A percentile compares a stretch with the other conserved stretches of the same genome.
Evolutionary conservation across 2,888 invertebrate genomes (phyloP).

Genomic region (Yponomeuta plumbellus): DNA sequence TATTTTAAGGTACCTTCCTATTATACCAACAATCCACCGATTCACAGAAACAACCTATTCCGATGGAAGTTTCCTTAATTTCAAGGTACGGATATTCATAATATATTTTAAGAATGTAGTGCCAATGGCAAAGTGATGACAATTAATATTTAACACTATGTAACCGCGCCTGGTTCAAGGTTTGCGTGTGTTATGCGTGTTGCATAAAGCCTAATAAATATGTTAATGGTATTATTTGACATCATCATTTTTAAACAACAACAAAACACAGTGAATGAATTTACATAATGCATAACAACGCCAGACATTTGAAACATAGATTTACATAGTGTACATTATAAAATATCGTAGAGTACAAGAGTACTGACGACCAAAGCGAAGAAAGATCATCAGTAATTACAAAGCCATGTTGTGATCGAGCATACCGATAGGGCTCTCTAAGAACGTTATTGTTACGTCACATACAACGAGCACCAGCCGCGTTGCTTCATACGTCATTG

Average conservation of each 20-base stretch:
- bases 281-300: no score
- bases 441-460: conserved; percentile 21
- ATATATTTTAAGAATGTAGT: conserved; percentile 18
- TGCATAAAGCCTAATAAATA: conserved; percentile 32
- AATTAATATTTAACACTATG: conserved; percentile 25
- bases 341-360: not conserved
- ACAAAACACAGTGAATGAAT: not conserved
- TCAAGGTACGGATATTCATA: conserved; percentile 14
- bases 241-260: conserved; percentile 3
- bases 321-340: no score
- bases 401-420: not conserved
- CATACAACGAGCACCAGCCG: conserved; percentile 11
- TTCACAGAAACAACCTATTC: not conserved
- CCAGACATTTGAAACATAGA: no score
- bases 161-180: conserved; percentile 35
- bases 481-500: conserved; percentile 46
- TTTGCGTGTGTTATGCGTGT: conserved; percentile 26
- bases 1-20: not conserved
- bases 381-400: not conserved
- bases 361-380: not conserved
- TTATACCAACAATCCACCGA: not conserved
- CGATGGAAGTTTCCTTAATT: conserved; percentile 20
- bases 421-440: conserved; percentile 2
- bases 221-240: conserved; percentile 18
- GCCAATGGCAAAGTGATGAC: conserved; percentile 35